Base-by-base conservation (phyloP, 2,888 invertebrate species). In the Lasioglossum lativentre region DNA sequence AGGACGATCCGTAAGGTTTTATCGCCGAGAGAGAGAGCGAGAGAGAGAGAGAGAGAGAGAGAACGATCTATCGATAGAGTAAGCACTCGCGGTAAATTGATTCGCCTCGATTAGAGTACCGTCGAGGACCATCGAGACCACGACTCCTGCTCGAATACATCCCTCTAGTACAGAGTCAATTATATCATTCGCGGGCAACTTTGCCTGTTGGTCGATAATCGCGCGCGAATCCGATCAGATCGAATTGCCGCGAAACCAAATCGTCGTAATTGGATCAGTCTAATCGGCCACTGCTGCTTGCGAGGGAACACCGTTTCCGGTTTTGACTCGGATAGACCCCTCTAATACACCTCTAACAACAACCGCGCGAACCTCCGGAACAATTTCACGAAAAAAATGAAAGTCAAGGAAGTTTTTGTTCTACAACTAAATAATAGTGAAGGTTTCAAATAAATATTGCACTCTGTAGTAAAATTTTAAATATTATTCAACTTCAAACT, bases 211-310 rank as follows among this genome's bases (percentile, higher is more conserved):
- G 52, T n/a, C 75, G 38, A 74, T 66, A 73, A 82, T 82, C n/a
- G 66, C 56, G 23, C 30, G 30, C 45, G 19, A 40, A n/a, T 34
- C 34, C n/a, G 45, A 59, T 47, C 42, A 45, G 42, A 52, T 52
- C 52, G 52, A 82, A 82, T 82, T 47, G 30, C 30, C 27, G n/a
- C n/a, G 52, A 80, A 75, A 75, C 68, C 78, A 52, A 78, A 78
- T 78, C 75, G 52, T 68, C 42, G 42, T 68, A 77, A 83, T 82
- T 68, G 45, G 68, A 77, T 82, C 83, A 59, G 19, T n/a, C 30
- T 83, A 82, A 83, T 83, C 82, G 75, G 5, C 30, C 71, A 59
- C 63, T 52, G 10, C 34, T 23, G 38, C 59, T 34, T 38, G 10
- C 68, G 23, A 38, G 8, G 12, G 40, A 10, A 1, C 10, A n/a